Evolutionary conservation across 2,888 invertebrate genomes (phyloP).

Genomic region (Philhelius pedissequus): DNA sequence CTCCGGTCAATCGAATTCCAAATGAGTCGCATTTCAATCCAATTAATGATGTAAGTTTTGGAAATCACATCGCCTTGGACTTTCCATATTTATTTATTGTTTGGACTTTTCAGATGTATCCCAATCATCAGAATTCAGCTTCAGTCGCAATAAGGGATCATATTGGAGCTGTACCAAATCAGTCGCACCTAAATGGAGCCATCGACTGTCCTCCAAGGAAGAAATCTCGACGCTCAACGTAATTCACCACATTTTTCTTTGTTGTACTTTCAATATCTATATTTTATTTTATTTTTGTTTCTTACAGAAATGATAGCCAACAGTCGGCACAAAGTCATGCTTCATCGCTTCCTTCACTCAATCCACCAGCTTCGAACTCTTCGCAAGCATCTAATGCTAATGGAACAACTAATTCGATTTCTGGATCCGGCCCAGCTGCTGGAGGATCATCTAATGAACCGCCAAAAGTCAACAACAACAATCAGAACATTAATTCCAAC

Average conservation of each 20-base stretch:
- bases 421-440: neutral
- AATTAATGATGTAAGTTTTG: constrained; percentile 75
- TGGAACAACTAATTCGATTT: constrained; percentile 43
- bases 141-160: constrained; percentile 73
- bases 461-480: constrained; percentile 69
- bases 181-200: constrained; percentile 76
- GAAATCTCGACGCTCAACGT: constrained; percentile 94
- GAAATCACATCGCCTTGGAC: neutral
- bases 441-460: constrained; percentile 20
- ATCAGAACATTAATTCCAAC: constrained; percentile 72
- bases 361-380: constrained; percentile 60
- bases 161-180: constrained; percentile 72
- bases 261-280: neutral
- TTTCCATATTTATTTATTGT: neutral
- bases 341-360: constrained; percentile 74
- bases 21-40: constrained; percentile 77
- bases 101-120: constrained; percentile 73
- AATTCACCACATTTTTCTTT: constrained; percentile 78
- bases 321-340: constrained; percentile 76
- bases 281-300: neutral
- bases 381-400: constrained; percentile 65
- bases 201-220: constrained; percentile 87
- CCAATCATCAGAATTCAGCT: constrained; percentile 73
- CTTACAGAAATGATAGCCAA: constrained; percentile 77
- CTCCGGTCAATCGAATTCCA: constrained; percentile 72